These are phyloP conservation scores for Mus musculus DNA, from an alignment of 2,113 vertebrate genomes.

Conservation along the genomic window GRCm39 chr4:107800501-107801000, in stretches of 20 bases:
- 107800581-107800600: background rate
- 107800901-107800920: slow-evolving; percentile 1
- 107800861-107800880: background rate
- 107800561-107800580: background rate
- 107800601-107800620: too few relatives aligned
- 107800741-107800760: background rate
- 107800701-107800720: too few relatives aligned
- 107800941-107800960: background rate
- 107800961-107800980: background rate
- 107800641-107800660: background rate
- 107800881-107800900: background rate
- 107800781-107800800: background rate
- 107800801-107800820: background rate
- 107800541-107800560: background rate
- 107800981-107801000: background rate
- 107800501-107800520: background rate
- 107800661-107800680: background rate
- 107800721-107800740: background rate
- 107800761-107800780: background rate
- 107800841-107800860: too few relatives aligned
- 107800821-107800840: background rate
- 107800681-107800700: background rate
- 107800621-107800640: background rate
- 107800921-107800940: background rate
- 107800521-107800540: background rate